Evolutionary conservation across 2,113 vertebrate genomes (phyloP), one percentile per base, ranked within the genome.

Genomic region (Mormyrus lacerda): DNA sequence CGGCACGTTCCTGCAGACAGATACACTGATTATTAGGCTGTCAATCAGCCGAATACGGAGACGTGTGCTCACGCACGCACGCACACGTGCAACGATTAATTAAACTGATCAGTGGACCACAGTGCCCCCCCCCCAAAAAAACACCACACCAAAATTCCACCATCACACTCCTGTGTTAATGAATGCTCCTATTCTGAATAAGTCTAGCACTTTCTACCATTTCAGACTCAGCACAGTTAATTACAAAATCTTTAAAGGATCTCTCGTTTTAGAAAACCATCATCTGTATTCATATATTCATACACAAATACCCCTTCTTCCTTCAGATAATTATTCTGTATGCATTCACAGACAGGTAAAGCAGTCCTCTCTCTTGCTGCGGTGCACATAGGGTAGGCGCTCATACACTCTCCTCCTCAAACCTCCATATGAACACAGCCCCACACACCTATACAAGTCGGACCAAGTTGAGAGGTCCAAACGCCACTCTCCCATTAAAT

Each of bases 21-120:
- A 89, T 89, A 58, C 69, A 50, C 48, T 83, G 88, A 89, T 61
- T 84, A 83, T 85, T 89, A 85, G 76, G 76, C 50, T 89, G 88
- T 27, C 88, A 61, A 17, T 84, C 88, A 84, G n/a, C 44, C 53
- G 47, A 19, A 89, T 21, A 15, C 44, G 39, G 55, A 21, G 50
- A 85, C 24, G 50, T 83, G 88, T 13, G 35, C 35, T 79, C 73
- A 65, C 42, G 47, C 47, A 65, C 9, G 19, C 50, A 85, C 45
- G 55, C 55, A 50, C 55, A 3, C 27, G 24, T 7, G 4, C 47
- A 48, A 17, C 10, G 88, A 89, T 47, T 82, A 58, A 85, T 85
- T 89, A 4, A 31, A 45, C 3, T 61, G 24, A 61, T 85, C 88
- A 84, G 88, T 50, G 13, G 48, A 44, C 88, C 51, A 44, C 4